These are phyloP conservation scores for Strigops habroptila DNA, from an alignment of 2,113 vertebrate species.

Conservation along the genomic window DNA sequence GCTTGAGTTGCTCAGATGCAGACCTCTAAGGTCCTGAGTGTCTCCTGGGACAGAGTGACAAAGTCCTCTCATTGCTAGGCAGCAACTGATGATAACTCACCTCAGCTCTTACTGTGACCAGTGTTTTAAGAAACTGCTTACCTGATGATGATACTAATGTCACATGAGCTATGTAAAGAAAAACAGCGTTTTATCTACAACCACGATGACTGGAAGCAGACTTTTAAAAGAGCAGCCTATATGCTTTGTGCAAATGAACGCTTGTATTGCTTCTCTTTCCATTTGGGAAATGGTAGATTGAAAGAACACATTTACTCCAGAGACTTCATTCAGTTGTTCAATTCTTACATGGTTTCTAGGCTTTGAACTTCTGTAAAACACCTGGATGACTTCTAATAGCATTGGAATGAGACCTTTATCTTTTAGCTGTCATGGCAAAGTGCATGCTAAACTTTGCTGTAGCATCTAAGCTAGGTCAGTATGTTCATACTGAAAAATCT, in stretches of 20 bases:
- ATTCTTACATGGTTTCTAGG: neutral
- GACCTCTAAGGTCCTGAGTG: neutral
- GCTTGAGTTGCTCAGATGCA: neutral
- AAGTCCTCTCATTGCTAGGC: neutral
- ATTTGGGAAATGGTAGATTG: neutral
- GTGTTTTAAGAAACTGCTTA: neutral
- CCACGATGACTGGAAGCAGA: neutral
- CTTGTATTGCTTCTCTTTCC: neutral
- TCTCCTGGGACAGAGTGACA: neutral
- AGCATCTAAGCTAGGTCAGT: neutral
- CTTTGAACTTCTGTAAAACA: neutral
- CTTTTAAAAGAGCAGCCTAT: neutral
- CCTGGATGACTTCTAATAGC: neutral
- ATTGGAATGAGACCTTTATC: neutral
- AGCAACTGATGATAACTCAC: neutral
- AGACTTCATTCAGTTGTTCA: neutral
- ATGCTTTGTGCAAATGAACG: neutral
- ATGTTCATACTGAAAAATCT: neutral
- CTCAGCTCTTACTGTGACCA: neutral
- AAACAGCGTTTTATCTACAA: neutral
- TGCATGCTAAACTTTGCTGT: neutral
- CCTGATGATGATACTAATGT: neutral
- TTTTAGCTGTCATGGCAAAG: neutral
- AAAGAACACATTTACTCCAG: neutral
- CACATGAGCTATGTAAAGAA: neutral